A percentile compares a stretch with the other conserved stretches of the same genome.
These are phyloP conservation scores for Osedax frankpressi DNA, from an alignment of 2,888 invertebrate genomes.

Conservation along the genomic window DNA sequence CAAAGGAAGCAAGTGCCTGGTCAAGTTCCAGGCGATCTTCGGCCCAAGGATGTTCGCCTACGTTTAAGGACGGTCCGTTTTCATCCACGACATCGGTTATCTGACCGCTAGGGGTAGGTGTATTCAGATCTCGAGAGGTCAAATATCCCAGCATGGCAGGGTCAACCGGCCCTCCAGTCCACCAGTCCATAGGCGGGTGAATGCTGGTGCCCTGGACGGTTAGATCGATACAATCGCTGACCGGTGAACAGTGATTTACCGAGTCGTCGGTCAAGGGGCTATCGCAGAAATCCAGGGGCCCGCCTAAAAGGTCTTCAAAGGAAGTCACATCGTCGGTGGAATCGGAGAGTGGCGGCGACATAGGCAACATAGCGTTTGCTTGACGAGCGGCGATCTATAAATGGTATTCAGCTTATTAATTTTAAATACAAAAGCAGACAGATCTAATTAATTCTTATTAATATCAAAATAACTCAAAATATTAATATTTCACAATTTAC, in stretches of 20 bases:
- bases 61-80: slow-evolving; percentile 30
- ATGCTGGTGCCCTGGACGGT: slow-evolving; percentile 42
- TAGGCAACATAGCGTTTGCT: slow-evolving; percentile 23
- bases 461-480: no score
- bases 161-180: slow-evolving; percentile 25
- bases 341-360: slow-evolving; percentile 41
- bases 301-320: slow-evolving; percentile 37
- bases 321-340: slow-evolving; percentile 34
- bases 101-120: slow-evolving; percentile 6
- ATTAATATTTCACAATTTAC: no score
- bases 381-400: no score
- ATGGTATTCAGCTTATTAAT: no score
- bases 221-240: slow-evolving; percentile 32
- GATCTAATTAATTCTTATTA: no score
- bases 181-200: slow-evolving; percentile 44
- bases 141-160: background rate
- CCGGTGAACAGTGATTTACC: no score
- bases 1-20: slow-evolving; percentile 37
- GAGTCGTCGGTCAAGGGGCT: slow-evolving; percentile 27
- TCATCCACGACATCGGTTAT: background rate
- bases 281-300: slow-evolving; percentile 28
- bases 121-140: slow-evolving; percentile 1
- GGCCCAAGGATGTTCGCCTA: slow-evolving; percentile 37
- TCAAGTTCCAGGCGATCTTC: slow-evolving; percentile 30
- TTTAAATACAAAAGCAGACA: no score